Conservation (phyloP, 1,140 invertebrate genomes). For the Calephelis virginiensis region DNA sequence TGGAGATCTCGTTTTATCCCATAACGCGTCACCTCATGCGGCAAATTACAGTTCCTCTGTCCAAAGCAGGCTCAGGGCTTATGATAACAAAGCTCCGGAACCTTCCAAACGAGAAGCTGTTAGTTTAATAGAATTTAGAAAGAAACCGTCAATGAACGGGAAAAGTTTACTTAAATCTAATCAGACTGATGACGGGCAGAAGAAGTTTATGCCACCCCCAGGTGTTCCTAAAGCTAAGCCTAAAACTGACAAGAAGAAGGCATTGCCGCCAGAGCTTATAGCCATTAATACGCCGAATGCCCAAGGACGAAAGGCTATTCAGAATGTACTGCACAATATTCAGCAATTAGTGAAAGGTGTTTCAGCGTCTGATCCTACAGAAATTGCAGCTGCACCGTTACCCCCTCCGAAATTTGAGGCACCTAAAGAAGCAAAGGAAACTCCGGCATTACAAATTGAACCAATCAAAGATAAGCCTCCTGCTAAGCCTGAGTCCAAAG, state of each 20-base stretch:
- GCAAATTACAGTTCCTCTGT: constrained; percentile 88
- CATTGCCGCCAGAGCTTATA: constrained; percentile 71
- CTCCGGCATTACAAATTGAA: constrained; percentile 38
- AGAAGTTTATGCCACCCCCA: constrained; percentile 64
- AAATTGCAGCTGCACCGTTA: constrained; percentile 52
- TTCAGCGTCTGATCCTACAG: constrained; percentile 63
- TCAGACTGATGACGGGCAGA: constrained; percentile 52
- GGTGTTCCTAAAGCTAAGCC: constrained; percentile 46
- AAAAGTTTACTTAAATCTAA: constrained; percentile 74
- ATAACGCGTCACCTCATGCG: constrained; percentile 85
- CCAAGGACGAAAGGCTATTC: constrained; percentile 68
- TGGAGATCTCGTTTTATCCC: constrained; percentile 86
- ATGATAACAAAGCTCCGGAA: constrained; percentile 80
- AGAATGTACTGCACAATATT: constrained; percentile 74
- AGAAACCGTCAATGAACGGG: constrained; percentile 62
- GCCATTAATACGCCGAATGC: constrained; percentile 71
- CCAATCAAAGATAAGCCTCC: constrained; percentile 41
- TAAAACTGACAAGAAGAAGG: constrained; percentile 57
- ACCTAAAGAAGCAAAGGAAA: constrained; percentile 50
- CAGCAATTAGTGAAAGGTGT: constrained; percentile 72
- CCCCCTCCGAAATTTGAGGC: constrained; percentile 41
- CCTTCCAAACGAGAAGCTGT: constrained; percentile 41
- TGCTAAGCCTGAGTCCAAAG: constrained; percentile 36
- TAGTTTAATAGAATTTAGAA: constrained; percentile 68
- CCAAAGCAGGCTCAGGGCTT: constrained; percentile 86